Evolutionary conservation across 2,797 vertebrate genomes (phyloP).

Genomic region (Coracias cyanogaster): DNA sequence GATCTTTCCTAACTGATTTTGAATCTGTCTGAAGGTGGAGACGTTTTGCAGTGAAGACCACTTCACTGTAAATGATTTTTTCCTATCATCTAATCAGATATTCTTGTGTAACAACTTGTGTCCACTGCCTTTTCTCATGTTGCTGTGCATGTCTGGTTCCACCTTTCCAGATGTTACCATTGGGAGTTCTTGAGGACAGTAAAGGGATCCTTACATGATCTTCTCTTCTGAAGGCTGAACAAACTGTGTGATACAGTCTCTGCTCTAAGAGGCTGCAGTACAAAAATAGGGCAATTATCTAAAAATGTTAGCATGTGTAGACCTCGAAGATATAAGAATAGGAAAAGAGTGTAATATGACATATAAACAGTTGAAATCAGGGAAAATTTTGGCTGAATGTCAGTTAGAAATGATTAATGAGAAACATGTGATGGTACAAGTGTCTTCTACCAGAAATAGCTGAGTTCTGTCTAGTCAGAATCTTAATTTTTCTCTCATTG

Average conservation of each 20-base stretch:
- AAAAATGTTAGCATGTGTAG: neutral
- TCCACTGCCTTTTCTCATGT: neutral
- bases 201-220: neutral
- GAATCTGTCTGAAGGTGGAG: neutral
- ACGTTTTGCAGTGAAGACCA: neutral
- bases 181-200: neutral
- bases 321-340: neutral
- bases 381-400: neutral
- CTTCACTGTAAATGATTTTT: neutral
- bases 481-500: neutral
- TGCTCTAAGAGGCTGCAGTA: neutral
- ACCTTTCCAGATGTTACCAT: neutral
- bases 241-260: neutral
- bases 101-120: neutral
- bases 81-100: neutral
- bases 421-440: neutral
- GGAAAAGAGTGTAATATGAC: neutral
- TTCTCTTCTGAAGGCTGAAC: neutral
- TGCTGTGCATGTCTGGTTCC: neutral
- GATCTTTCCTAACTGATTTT: neutral
- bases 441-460: constrained; percentile 2
- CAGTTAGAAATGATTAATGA: constrained; percentile 23
- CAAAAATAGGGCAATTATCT: constrained; percentile 29
- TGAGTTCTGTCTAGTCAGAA: neutral
- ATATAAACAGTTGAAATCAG: constrained; percentile 34